Conservation (phyloP, 2,888 invertebrate species). For the Eilema caniola region DNA sequence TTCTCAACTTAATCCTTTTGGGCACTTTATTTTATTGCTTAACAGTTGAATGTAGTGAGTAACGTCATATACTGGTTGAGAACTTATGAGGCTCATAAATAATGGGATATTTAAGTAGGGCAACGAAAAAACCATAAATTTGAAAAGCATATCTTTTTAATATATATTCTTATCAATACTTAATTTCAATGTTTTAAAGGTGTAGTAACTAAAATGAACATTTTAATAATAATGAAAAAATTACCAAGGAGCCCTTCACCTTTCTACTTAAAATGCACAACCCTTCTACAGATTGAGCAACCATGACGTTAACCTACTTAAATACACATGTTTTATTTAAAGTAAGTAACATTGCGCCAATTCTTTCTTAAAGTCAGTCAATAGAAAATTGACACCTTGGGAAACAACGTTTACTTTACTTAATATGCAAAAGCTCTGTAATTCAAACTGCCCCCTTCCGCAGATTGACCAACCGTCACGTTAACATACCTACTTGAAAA, state of each 20-base stretch:
- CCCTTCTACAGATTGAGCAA: neutral
- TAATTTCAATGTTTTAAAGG: neutral
- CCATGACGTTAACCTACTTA: neutral
- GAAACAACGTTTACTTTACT: neutral
- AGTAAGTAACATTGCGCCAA: neutral
- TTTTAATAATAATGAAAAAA: conserved; percentile 4
- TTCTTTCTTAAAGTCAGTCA: neutral
- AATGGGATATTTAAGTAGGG: neutral
- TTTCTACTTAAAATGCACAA: neutral
- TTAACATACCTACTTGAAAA: too few species aligned
- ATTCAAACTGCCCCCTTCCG: too few species aligned
- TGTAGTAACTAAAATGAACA: neutral
- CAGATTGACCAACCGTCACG: too few species aligned
- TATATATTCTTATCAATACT: too few species aligned
- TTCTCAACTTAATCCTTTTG: conserved; percentile 48
- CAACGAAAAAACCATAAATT: neutral
- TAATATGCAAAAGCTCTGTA: conserved; percentile 1
- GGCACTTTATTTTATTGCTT: conserved; percentile 59
- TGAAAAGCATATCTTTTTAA: too few species aligned
- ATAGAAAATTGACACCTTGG: neutral
- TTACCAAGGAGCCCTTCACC: neutral
- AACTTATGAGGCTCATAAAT: conserved; percentile 29
- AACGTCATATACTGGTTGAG: conserved; percentile 41
- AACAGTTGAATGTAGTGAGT: conserved; percentile 55
- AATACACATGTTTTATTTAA: neutral